These are phyloP conservation scores for Notodonta dromedarius DNA, from an alignment of 2,888 invertebrate genomes.

Conservation along the genomic window DNA sequence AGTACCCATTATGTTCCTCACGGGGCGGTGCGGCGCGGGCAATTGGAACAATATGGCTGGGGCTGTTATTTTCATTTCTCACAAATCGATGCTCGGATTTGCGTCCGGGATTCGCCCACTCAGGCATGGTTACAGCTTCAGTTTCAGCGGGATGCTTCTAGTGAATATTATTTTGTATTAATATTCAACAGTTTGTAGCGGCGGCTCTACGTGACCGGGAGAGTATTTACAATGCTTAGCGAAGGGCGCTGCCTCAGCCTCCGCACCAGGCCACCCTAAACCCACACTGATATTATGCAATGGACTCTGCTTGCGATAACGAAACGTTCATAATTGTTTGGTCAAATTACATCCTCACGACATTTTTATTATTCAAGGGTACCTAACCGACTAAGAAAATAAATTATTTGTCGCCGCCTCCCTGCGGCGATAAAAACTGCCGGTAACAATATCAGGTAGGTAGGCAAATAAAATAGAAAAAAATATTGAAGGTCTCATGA, in stretches of 20 bases:
- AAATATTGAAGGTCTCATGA: too few relatives aligned
- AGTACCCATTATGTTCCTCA: slow-evolving; percentile 1
- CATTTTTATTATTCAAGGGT: slow-evolving; percentile 20
- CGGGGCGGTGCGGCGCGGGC: not conserved
- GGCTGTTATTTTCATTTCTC: slow-evolving; percentile 6
- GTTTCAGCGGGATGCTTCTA: slow-evolving; percentile 58
- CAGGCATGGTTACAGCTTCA: slow-evolving; percentile 45
- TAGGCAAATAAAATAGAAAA: too few relatives aligned
- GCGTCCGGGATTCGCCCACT: slow-evolving; percentile 47
- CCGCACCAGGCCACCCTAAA: slow-evolving; percentile 42
- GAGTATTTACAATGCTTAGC: slow-evolving; percentile 79
- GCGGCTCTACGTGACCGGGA: slow-evolving; percentile 73
- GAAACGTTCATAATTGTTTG: not conserved
- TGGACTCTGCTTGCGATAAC: slow-evolving; percentile 30
- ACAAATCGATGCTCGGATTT: slow-evolving; percentile 19
- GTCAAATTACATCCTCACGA: not conserved
- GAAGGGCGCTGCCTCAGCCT: slow-evolving; percentile 62
- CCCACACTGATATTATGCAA: slow-evolving; percentile 49
- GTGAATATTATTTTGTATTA: slow-evolving; percentile 73
- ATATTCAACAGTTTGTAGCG: slow-evolving; percentile 79
- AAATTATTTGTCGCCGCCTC: too few relatives aligned
- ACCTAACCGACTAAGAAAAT: not conserved
- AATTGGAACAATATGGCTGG: not conserved
- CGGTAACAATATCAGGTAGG: too few relatives aligned
- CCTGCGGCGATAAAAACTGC: too few relatives aligned